A percentile compares a stretch with the other conserved stretches of the same genome.
Conservation (phyloP, 35 echinoderm and acorn worm species). For the Eucidaris tribuloides region DNA sequence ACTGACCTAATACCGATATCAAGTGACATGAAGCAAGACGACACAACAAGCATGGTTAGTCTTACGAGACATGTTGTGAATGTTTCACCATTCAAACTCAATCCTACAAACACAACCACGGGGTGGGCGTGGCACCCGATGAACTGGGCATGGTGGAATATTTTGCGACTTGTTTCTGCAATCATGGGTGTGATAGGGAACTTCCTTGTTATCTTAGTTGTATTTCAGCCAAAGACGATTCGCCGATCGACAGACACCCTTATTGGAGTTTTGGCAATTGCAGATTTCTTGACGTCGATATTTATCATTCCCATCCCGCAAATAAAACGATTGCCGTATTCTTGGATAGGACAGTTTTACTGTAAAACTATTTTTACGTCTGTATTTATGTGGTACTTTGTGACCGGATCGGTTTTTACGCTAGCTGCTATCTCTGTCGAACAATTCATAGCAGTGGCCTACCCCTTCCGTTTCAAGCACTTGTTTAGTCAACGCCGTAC, state of each 20-base stretch:
- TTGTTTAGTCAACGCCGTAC: constrained; percentile 17
- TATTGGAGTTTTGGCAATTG: constrained; percentile 59
- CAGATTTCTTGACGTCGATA: constrained; percentile 69
- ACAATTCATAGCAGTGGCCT: constrained; percentile 63
- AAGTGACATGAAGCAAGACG: too few relatives aligned
- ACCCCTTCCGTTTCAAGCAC: constrained; percentile 57
- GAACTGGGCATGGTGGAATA: constrained; percentile 39
- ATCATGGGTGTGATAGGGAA: constrained; percentile 69
- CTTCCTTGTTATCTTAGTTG: constrained; percentile 54
- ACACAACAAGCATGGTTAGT: too few relatives aligned
- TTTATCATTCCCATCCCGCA: constrained; percentile 62
- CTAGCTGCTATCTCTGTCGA: constrained; percentile 72
- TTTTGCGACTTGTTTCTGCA: constrained; percentile 44
- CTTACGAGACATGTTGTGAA: too few relatives aligned
- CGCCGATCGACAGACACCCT: constrained; percentile 60
- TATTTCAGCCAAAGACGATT: constrained; percentile 6
- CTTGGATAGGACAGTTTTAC: constrained; percentile 44
- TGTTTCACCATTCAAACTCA: too few relatives aligned
- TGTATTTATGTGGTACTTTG: constrained; percentile 62
- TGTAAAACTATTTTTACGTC: constrained; percentile 55
- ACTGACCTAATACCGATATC: too few relatives aligned
- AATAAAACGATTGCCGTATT: not conserved
- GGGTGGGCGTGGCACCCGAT: not conserved
- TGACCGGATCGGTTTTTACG: constrained; percentile 65
- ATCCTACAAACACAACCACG: too few relatives aligned